Percentiles rank a stretch among this genome's conserved stretches.
phyloP scores from a whole-genome alignment of 1,140 invertebrate species.

The Metopolophium dirhodum region DNA sequence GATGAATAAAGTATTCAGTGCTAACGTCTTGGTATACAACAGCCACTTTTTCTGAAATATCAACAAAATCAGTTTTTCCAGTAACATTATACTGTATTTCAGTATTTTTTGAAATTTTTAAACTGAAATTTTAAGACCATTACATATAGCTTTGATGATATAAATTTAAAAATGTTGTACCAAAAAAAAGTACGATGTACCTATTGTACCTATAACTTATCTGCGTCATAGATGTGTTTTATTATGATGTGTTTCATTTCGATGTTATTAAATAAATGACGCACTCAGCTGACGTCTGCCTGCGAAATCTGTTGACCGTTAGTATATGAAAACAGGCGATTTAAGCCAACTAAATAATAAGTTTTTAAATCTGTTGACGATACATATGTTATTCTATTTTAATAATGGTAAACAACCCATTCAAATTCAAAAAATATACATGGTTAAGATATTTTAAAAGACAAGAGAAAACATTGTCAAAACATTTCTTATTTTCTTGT shows the following conservation, averaged over 20 bases:
- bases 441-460: neutral
- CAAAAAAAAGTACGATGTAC: neutral
- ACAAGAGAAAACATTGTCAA: neutral
- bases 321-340: neutral
- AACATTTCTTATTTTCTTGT: neutral
- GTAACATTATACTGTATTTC: neutral
- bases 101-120: neutral
- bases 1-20: too few species aligned
- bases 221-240: neutral
- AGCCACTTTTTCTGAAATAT: neutral
- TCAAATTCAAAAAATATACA: neutral
- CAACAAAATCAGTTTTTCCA: neutral
- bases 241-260: neutral
- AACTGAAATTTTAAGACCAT: neutral
- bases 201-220: neutral
- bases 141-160: neutral
- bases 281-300: neutral
- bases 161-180: neutral
- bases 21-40: too few species aligned
- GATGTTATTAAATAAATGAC: neutral
- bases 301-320: neutral
- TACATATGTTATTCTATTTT: neutral
- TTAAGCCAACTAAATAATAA: conserved; percentile 14
- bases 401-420: neutral
- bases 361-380: neutral